phyloP scores from a whole-genome alignment of 2,797 vertebrate species.

The Phalloptychus januarius region DNA sequence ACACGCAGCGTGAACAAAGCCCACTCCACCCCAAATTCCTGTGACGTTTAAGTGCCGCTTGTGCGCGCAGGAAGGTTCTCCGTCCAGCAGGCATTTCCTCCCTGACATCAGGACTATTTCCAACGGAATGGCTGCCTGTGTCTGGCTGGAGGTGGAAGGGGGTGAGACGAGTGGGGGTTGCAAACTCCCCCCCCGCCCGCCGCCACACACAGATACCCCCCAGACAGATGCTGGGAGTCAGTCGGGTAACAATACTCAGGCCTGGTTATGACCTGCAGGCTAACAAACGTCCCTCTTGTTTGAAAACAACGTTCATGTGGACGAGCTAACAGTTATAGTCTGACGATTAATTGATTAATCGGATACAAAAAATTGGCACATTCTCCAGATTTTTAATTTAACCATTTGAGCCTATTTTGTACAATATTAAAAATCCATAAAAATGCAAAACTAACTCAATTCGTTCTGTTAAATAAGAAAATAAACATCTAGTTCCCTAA shows the following conservation, averaged over 20 bases:
- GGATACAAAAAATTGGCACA: no score
- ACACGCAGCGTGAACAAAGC: conserved; percentile 32
- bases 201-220: neutral
- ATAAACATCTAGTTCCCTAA: no score
- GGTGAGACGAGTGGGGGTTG: conserved; percentile 6
- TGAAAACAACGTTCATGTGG: neutral
- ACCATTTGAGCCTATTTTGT: no score
- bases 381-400: no score
- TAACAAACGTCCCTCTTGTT: neutral
- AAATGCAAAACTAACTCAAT: no score
- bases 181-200: conserved; percentile 3
- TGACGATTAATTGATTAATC: no score
- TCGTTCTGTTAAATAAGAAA: no score
- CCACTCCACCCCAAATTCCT: conserved; percentile 74
- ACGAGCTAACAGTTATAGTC: neutral
- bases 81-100: conserved; percentile 79
- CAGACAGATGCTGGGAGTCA: conserved; percentile 14
- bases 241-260: conserved; percentile 8
- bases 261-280: conserved; percentile 1
- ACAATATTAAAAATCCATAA: no score
- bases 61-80: conserved; percentile 72
- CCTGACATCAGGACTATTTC: conserved; percentile 75
- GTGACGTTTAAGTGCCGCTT: conserved; percentile 59
- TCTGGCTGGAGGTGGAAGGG: conserved; percentile 11
- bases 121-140: conserved; percentile 54